A percentile compares a stretch with the other conserved stretches of the same genome.
Evolutionary conservation across 2,797 vertebrate species (phyloP).

Genomic region (Coluber constrictor): DNA sequence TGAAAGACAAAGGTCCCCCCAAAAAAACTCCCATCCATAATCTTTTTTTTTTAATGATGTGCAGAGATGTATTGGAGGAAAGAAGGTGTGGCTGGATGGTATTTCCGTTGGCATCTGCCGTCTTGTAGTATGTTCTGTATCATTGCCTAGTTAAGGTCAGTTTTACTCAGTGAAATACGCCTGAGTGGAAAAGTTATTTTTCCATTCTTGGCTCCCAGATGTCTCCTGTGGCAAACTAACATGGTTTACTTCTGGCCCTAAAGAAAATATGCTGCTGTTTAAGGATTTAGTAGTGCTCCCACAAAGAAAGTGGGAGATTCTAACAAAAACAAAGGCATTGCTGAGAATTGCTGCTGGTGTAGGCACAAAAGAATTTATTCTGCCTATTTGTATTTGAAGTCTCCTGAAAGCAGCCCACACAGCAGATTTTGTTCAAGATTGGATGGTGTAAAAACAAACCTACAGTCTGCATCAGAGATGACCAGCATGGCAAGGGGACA

Average conservation of each 20-base stretch:
- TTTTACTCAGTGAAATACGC: conserved; percentile 25
- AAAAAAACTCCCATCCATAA: too few species aligned
- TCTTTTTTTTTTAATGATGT: not conserved
- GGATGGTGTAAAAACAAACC: not conserved
- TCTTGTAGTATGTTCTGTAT: not conserved
- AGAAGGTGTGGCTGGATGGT: not conserved
- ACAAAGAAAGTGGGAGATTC: not conserved
- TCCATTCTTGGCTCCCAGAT: not conserved
- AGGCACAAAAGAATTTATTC: not conserved
- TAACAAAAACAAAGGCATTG: accelerated
- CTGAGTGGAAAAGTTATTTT: conserved; percentile 16
- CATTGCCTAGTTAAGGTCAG: not conserved
- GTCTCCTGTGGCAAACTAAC: not conserved
- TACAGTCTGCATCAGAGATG: not conserved
- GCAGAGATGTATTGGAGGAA: not conserved
- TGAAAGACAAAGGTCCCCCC: not conserved
- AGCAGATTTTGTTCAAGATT: not conserved
- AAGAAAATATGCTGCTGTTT: conserved; percentile 1
- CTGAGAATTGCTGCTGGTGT: not conserved
- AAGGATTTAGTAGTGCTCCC: not conserved
- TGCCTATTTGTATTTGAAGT: not conserved
- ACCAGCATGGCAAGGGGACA: not conserved
- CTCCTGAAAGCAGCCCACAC: not conserved
- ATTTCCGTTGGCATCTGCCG: not conserved
- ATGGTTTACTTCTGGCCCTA: not conserved